A percentile compares a stretch with the other conserved stretches of the same genome.
phyloP scores from a whole-genome alignment of 2,888 invertebrate species.

The Aquatica leii region DNA sequence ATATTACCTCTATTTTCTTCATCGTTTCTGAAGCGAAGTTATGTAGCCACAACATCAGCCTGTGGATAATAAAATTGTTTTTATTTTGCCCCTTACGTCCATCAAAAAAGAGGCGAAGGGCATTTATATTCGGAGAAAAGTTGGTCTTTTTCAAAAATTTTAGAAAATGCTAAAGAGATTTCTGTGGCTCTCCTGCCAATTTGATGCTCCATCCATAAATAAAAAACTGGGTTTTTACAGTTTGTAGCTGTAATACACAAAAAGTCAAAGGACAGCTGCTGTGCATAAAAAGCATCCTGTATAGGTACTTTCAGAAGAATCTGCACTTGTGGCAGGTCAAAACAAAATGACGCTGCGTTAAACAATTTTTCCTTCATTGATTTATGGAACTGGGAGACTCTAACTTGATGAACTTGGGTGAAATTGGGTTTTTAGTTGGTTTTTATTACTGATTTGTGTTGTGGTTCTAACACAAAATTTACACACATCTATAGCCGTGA shows the following conservation, averaged over 20 bases:
- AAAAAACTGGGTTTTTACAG: conserved; percentile 33
- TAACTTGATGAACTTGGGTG: conserved; percentile 21
- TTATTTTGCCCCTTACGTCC: conserved; percentile 17
- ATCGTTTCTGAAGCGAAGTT: too few species aligned
- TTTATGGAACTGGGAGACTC: too few species aligned
- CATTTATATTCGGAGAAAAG: conserved; percentile 8
- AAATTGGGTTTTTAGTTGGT: too few species aligned
- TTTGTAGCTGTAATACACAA: too few species aligned
- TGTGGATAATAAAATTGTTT: conserved; percentile 7
- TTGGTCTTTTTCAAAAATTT: conserved; percentile 34
- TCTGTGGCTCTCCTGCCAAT: conserved; percentile 36
- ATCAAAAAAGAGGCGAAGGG: conserved; percentile 15
- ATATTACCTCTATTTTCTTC: conserved; percentile 15
- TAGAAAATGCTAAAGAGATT: conserved; percentile 29
- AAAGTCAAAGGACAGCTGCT: too few species aligned
- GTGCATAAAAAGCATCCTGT: too few species aligned
- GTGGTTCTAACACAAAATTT: conserved; percentile 29
- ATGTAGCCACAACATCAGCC: too few species aligned
- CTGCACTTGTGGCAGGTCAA: too few species aligned
- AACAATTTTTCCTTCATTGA: too few species aligned
- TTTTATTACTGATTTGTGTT: conserved; percentile 15
- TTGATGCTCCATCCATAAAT: conserved; percentile 35
- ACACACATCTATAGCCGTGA: conserved; percentile 25
- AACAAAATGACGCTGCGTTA: too few species aligned
- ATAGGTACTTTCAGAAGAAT: too few species aligned